phyloP scores from a whole-genome alignment of 92 coral and sea anemone species.

The Anthopleura xanthogrammica region DNA sequence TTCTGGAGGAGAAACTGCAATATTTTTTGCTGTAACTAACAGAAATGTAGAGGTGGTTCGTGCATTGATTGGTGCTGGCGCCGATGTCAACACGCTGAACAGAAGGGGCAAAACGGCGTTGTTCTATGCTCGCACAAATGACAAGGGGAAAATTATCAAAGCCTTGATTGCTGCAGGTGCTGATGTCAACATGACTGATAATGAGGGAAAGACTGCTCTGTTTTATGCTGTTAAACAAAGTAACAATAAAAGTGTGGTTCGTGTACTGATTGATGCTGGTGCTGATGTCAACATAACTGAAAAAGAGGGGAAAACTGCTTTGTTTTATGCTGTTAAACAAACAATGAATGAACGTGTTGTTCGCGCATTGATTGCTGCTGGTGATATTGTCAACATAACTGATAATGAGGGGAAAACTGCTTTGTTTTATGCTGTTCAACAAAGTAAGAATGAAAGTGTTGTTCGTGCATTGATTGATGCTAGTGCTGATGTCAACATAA shows the following conservation, averaged over 20 bases:
- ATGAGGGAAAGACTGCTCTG: no score
- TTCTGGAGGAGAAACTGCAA: not conserved
- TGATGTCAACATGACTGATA: no score
- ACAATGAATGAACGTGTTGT: no score
- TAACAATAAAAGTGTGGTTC: not conserved
- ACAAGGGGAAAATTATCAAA: not conserved
- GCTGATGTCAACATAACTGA: not conserved
- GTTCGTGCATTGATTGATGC: not conserved
- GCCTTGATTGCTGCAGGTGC: not conserved
- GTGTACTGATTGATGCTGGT: not conserved
- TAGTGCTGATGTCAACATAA: not conserved
- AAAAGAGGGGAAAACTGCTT: not conserved
- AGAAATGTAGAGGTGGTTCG: not conserved
- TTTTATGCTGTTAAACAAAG: no score
- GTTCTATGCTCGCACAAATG: not conserved
- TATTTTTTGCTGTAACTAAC: not conserved
- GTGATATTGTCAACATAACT: not conserved
- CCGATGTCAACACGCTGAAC: no score
- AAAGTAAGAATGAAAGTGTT: not conserved
- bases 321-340: not conserved
- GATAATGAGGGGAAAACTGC: not conserved
- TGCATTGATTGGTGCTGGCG: not conserved
- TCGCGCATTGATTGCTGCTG: not conserved
- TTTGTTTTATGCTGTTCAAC: not conserved
- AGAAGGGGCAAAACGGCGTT: no score